Evolutionary conservation across 2,888 invertebrate genomes (phyloP), one percentile per base, ranked within the genome.

Genomic region (Orthosia gothica): DNA sequence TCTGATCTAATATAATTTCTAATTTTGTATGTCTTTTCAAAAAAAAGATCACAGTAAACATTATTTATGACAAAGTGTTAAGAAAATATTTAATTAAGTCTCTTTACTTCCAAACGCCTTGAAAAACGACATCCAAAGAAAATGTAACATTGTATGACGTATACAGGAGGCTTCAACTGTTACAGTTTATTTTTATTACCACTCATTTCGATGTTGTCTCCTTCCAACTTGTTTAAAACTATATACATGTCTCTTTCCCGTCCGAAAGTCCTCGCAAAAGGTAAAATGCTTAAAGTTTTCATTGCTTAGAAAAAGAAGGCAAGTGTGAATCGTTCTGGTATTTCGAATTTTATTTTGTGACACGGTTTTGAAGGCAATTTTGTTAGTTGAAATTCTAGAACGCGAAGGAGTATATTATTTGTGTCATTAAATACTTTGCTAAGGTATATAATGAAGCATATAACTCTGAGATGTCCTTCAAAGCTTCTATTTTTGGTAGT

Each of bases 281-380:
- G 86, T 83, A 79, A 87, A 87, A 88, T 85, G 84, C 85, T 88
- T 84, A 86, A 92, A 92, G 89, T 91, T 92, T 92, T 92, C 91
- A 92, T 86, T 89, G 82, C 87, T 85, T 88, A 87, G 84, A 89
- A 90, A 92, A 91, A 91, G 91, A 81, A 75, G 81, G 74, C 77
- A 79, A 87, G 73, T 76, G 81, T 71, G 71, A 82, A 81, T 76
- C 74, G 79, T 74, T 76, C 59, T 79, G 63, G 79, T 76, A 50
- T 81, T 78, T 70, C 47, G 40, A 55, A 64, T 78, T 77, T 76
- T 72, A 70, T 70, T 70, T 79, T 71, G 57, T 20, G 52, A 67
- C 45, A 54, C 49, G 54, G 26, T 61, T 74, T 61, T 23, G 5
- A 55, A 26, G 32, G 3, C 13, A 50, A 50, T 72, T 66, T 69